phyloP scores from a whole-genome alignment of 2,888 invertebrate species.

The Azorinus chamasolen region DNA sequence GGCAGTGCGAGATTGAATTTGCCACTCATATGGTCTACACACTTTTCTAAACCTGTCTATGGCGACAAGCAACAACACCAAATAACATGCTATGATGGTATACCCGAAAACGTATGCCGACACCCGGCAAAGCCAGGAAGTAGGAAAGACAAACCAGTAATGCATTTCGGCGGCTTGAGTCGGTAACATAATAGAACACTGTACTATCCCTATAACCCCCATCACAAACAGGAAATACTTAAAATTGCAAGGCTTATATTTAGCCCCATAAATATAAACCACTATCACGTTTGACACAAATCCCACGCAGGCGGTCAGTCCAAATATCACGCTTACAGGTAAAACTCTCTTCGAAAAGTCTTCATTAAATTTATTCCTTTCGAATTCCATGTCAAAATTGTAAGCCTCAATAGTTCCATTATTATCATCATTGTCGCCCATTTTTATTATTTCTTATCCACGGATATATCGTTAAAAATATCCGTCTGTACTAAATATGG shows the following conservation, averaged over 20 bases:
- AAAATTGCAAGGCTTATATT: slow-evolving; percentile 63
- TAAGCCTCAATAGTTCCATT: too few relatives aligned
- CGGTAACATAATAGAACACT: slow-evolving; percentile 61
- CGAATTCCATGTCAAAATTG: slow-evolving; percentile 15
- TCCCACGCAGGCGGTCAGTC: slow-evolving; percentile 54
- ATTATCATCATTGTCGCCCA: too few relatives aligned
- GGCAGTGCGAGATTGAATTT: slow-evolving; percentile 55
- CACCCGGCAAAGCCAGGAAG: slow-evolving; percentile 58
- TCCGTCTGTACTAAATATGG: too few relatives aligned
- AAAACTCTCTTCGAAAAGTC: slow-evolving; percentile 46
- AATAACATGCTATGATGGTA: slow-evolving; percentile 54
- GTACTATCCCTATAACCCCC: slow-evolving; percentile 57
- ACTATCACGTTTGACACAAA: slow-evolving; percentile 53
- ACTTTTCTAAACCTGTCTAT: slow-evolving; percentile 59
- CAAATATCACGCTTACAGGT: slow-evolving; percentile 55
- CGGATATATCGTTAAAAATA: too few relatives aligned
- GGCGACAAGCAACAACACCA: slow-evolving; percentile 52
- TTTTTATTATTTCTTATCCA: too few relatives aligned
- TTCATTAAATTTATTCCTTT: slow-evolving; percentile 27
- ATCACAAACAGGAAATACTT: slow-evolving; percentile 62
- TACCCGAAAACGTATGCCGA: slow-evolving; percentile 61
- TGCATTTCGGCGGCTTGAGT: slow-evolving; percentile 64
- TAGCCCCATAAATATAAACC: slow-evolving; percentile 55
- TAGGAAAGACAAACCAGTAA: slow-evolving; percentile 63
- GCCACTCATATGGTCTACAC: slow-evolving; percentile 61